Evolutionary conservation across 2,113 vertebrate genomes (phyloP), one percentile per base, ranked within the genome.

Genomic region (Pluvialis apricaria): DNA sequence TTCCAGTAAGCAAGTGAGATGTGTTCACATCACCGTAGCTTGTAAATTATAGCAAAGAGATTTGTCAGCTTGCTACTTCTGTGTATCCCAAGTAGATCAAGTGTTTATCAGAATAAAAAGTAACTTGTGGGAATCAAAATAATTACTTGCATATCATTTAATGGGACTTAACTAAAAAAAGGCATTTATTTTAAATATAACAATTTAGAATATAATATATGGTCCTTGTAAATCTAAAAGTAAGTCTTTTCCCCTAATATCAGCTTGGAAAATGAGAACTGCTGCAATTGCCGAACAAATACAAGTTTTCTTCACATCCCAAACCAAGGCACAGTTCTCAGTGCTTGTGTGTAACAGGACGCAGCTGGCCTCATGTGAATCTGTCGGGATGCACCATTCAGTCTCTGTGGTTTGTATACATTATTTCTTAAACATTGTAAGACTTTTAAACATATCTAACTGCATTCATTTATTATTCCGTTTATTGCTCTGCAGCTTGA

Each of bases 241-340:
- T 52, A 75, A 76, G 14, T 88, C 51, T 96, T 88, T 77, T 44
- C 40, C 10, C 52, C 84, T 86, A 42, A 85, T 94, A 95, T 44
- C 81, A 98, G 98, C 84, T 72, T 98, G 98, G 98, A 96, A 96
- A 89, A 97, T 98, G 97, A 94, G 45, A 78, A 84, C 90, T 72
- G 71, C 42, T 95, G 55, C 75, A 42, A 79, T 7, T 82, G 95
- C 71, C 72, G 86, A 93, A 78, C 82, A 96, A 60, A 69, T 97
- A 82, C 84, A 97, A 82, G 94, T 98, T 88, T 96, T 76, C 65
- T 97, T 98, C 91, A 88, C 68, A 22, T 97, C 97, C 20, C 91
- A 87, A 65, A 91, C 69, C 54, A 94, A 96, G 64, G 97, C 97
- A 77, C 79, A 77, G 29, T 98, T 98, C 69, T 96, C 95, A 81